Evolutionary conservation across 2,113 vertebrate genomes (phyloP), one percentile per base, ranked within the genome.

Genomic region (Panthera tigris): DNA sequence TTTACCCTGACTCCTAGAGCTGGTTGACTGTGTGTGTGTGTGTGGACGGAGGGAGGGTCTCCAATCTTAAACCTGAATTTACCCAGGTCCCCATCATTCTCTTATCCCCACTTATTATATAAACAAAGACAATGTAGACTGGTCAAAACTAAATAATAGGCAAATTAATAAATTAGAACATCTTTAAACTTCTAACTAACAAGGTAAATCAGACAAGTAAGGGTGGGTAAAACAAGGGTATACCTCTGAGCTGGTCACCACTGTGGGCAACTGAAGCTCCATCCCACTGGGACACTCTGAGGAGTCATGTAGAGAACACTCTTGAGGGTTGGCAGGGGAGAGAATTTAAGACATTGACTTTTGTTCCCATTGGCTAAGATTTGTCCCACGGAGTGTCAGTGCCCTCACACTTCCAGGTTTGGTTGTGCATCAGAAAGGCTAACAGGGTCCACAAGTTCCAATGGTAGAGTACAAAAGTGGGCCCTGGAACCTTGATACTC

Each of bases 161-260:
- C 83, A 95, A 87, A 94, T 89, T 80, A 97, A 95, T 97, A 65
- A 95, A 48, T 96, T 94, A 81, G 45, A 41, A 33, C 27, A 48
- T 92, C 45, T 96, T 97, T 95, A 92, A 96, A 96, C 33, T 89
- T 96, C 14, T 4, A 93, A 12, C 41, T 80, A 97, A 97, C 69
- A 90, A 95, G 86, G 78, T 90, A 76, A 78, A 95, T 7, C 2
- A 74, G 41, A 71, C 18, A 90, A 73, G 8, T n/a, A 57, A 3
- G 39, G 19, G 79, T 12, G 13, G 33, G 29, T 7, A 19, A 63
- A 61, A 36, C 10, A 10, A 86, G 12, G 41, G 0, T 31, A 25
- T 41, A 27, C 7, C 13, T 27, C 7, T 73, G 50, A 69, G 6
- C 65, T 84, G 10, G 14, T 84, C 10, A 74, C 39, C 61, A 4